Percentiles rank a stretch among this genome's conserved stretches.
Conservation (phyloP, 2,888 invertebrate genomes). For the Mayetiola destructor region DNA sequence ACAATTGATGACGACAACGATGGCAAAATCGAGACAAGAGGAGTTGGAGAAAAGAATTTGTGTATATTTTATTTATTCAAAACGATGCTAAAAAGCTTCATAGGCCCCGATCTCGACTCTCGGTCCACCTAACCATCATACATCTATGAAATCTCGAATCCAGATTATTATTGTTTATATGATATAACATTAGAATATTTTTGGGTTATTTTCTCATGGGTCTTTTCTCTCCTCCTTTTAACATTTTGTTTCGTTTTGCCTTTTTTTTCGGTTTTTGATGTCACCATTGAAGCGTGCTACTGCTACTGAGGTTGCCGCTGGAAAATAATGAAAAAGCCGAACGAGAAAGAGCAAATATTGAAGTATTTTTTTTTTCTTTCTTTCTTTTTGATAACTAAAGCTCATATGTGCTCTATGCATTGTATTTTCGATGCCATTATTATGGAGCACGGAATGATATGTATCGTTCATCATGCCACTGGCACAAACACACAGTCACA, state of each 20-base stretch:
- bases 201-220: not conserved
- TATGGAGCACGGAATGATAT: not conserved
- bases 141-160: constrained; percentile 1
- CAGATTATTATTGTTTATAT: constrained; percentile 2
- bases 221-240: not conserved
- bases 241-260: not conserved
- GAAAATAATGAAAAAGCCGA: too few species aligned
- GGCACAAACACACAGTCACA: not conserved
- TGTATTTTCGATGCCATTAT: not conserved
- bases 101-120: too few species aligned
- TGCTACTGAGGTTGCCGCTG: too few species aligned
- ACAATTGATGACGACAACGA: too few species aligned
- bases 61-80: too few species aligned
- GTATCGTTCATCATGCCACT: too few species aligned
- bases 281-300: not conserved
- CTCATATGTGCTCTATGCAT: not conserved
- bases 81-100: too few species aligned
- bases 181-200: not conserved
- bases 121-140: not conserved
- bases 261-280: too few species aligned
- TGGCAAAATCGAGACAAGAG: too few species aligned
- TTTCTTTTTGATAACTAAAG: too few species aligned
- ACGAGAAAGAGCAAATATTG: not conserved
- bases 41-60: too few species aligned
- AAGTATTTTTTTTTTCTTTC: too few species aligned